These are phyloP conservation scores for Bubalus kerabau DNA, from an alignment of 2,113 vertebrate species.

Conservation along the genomic window DNA sequence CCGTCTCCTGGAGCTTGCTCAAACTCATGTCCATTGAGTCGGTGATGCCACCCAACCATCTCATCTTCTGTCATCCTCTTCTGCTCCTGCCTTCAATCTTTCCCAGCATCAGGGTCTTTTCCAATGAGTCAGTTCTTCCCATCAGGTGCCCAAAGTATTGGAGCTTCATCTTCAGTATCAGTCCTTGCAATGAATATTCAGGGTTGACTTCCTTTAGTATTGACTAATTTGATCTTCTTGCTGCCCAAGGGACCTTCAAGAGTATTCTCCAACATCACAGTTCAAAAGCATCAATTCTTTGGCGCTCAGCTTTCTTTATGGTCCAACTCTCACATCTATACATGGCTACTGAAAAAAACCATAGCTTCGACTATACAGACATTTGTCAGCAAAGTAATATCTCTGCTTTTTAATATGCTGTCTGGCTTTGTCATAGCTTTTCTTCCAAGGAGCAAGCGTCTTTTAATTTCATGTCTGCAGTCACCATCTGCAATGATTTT, in stretches of 20 bases:
- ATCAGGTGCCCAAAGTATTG: neutral
- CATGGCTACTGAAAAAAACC: neutral
- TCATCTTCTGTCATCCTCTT: neutral
- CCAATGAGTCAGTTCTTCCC: neutral
- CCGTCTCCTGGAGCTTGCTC: neutral
- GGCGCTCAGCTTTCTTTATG: neutral
- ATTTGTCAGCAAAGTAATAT: neutral
- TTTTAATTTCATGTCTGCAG: neutral
- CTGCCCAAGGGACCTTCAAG: neutral
- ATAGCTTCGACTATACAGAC: neutral
- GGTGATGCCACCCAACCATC: neutral
- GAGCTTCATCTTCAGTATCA: neutral
- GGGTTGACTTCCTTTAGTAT: neutral
- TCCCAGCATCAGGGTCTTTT: neutral
- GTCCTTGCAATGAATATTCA: neutral
- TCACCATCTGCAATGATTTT: neutral
- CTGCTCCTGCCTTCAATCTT: neutral
- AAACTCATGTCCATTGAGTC: neutral
- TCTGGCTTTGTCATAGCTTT: neutral
- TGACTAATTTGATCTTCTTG: neutral
- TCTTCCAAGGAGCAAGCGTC: neutral
- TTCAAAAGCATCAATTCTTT: neutral
- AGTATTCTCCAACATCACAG: neutral
- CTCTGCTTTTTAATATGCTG: neutral
- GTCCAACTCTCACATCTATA: neutral